phyloP scores from a whole-genome alignment of 2,888 invertebrate genomes.

The Pollenia amentaria region DNA sequence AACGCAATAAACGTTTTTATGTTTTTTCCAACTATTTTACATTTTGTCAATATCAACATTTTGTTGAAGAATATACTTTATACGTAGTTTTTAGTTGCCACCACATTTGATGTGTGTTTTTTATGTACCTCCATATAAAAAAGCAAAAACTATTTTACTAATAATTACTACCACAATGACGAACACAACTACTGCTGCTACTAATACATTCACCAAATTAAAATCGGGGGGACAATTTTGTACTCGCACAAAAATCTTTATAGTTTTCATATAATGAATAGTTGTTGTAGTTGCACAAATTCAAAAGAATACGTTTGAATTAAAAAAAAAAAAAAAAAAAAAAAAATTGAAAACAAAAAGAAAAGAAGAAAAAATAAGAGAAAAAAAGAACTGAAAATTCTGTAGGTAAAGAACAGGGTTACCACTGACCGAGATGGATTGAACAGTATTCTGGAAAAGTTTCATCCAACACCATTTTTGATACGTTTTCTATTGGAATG shows the following conservation, averaged over 20 bases:
- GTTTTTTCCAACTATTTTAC: not conserved
- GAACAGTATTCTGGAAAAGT: not conserved
- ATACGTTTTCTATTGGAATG: too few relatives aligned
- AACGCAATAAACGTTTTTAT: slow-evolving; percentile 61
- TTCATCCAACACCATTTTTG: not conserved
- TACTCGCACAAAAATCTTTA: slow-evolving; percentile 53
- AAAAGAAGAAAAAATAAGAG: slow-evolving; percentile 2
- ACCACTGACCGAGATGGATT: not conserved
- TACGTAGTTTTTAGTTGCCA: slow-evolving; percentile 13
- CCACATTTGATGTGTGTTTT: slow-evolving; percentile 8
- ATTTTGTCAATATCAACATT: slow-evolving; percentile 53
- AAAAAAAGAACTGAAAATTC: slow-evolving; percentile 32
- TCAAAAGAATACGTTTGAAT: slow-evolving; percentile 57
- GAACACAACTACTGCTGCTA: not conserved
- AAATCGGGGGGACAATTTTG: slow-evolving; percentile 38
- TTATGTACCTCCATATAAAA: not conserved
- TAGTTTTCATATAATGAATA: slow-evolving; percentile 52
- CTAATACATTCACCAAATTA: not conserved
- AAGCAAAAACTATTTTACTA: slow-evolving; percentile 8
- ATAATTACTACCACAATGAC: slow-evolving; percentile 22
- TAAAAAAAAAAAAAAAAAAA: not conserved
- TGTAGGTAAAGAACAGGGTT: slow-evolving; percentile 47
- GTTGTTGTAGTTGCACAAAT: slow-evolving; percentile 65
- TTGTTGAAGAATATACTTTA: slow-evolving; percentile 17
- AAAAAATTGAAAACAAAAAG: slow-evolving; percentile 8